A percentile compares a stretch with the other conserved stretches of the same genome.
These are phyloP conservation scores for Cydia splendana DNA, from an alignment of 1,140 invertebrate genomes.

Conservation along the genomic window DNA sequence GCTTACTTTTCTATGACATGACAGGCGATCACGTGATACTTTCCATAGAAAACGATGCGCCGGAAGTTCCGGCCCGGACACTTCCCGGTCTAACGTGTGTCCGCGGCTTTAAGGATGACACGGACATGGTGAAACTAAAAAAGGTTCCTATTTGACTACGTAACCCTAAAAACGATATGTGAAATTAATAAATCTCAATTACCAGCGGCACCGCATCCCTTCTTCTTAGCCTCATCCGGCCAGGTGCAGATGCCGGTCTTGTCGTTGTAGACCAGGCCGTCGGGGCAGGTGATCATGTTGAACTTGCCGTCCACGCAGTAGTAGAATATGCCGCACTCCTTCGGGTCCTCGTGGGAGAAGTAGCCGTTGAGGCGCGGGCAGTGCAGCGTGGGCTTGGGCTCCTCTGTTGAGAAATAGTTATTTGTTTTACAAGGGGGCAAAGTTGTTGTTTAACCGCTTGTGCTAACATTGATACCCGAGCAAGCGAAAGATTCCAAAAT, in stretches of 20 bases:
- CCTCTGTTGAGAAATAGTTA: slow-evolving; percentile 81
- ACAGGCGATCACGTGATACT: too few species aligned
- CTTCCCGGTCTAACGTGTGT: too few species aligned
- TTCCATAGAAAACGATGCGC: too few species aligned
- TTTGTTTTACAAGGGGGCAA: too few species aligned
- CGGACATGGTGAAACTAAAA: too few species aligned
- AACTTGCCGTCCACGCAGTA: slow-evolving; percentile 94
- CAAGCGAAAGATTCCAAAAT: too few species aligned
- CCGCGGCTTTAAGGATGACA: too few species aligned
- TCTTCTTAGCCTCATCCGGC: slow-evolving; percentile 93
- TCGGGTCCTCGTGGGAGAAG: slow-evolving; percentile 90
- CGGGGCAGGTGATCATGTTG: slow-evolving; percentile 93
- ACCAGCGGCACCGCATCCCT: slow-evolving; percentile 90
- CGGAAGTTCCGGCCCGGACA: too few species aligned
- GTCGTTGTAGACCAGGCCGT: slow-evolving; percentile 92
- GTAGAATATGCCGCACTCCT: slow-evolving; percentile 93
- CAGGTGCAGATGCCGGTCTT: slow-evolving; percentile 94
- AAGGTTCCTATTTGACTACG: neutral
- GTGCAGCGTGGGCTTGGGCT: slow-evolving; percentile 85
- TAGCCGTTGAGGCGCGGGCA: slow-evolving; percentile 93
- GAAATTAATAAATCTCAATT: slow-evolving; percentile 37
- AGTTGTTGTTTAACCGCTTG: too few species aligned
- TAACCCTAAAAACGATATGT: too few species aligned
- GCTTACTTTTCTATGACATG: too few species aligned
- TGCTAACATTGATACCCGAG: too few species aligned